A percentile compares a stretch with the other conserved stretches of the same genome.
phyloP scores from a whole-genome alignment of 2,797 vertebrate species.

The Leptatherina wallacei region DNA sequence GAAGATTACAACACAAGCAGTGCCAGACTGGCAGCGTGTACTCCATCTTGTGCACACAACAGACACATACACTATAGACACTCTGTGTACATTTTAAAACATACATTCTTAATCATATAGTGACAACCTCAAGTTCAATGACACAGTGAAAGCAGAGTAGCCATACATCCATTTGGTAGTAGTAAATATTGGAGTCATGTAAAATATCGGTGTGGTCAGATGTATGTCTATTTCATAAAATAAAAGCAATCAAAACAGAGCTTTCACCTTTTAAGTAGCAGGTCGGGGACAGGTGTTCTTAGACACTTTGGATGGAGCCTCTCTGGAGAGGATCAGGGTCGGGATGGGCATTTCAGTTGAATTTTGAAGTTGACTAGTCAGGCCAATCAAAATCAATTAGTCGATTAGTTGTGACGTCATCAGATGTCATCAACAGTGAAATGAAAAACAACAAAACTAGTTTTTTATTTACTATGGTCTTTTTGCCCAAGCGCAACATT shows the following conservation, averaged over 20 bases:
- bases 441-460: too few species aligned
- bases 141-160: not conserved
- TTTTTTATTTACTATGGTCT: too few species aligned
- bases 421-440: too few species aligned
- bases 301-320: conserved; percentile 73
- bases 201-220: conserved; percentile 2
- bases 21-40: conserved; percentile 23
- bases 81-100: not conserved
- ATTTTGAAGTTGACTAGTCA: too few species aligned
- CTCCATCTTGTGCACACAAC: conserved; percentile 1
- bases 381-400: too few species aligned
- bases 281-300: conserved; percentile 71
- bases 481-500: too few species aligned
- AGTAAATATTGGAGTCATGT: not conserved
- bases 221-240: not conserved
- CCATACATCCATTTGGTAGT: too few species aligned
- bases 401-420: too few species aligned
- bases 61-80: conserved; percentile 14
- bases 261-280: conserved; percentile 70
- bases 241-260: not conserved
- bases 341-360: too few species aligned
- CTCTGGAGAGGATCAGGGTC: conserved; percentile 71
- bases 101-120: not conserved
- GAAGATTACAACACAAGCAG: conserved; percentile 34
- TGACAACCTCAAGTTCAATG: conserved; percentile 8